A percentile compares a stretch with the other conserved stretches of the same genome.
phyloP scores from a whole-genome alignment of 2,888 invertebrate genomes.

The Athalia cordata region DNA sequence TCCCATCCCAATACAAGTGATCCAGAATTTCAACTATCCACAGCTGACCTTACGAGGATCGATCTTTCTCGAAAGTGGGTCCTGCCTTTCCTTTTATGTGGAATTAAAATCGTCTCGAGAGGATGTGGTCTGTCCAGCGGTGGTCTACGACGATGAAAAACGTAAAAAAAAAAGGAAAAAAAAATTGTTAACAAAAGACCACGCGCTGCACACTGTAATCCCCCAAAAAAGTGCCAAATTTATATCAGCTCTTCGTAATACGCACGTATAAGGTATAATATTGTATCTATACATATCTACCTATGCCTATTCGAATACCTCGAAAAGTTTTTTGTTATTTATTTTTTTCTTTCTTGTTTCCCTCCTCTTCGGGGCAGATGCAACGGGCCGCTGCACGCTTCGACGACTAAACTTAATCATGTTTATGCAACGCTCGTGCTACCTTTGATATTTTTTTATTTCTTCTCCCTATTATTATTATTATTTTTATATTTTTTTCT shows the following conservation, averaged over 20 bases:
- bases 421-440: conserved; percentile 66
- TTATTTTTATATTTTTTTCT: conserved; percentile 1
- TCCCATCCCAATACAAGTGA: not conserved
- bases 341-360: conserved; percentile 46
- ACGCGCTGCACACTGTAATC: conserved; percentile 8
- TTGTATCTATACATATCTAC: not conserved
- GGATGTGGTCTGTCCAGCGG: conserved; percentile 22
- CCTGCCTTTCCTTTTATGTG: not conserved
- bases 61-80: conserved; percentile 1
- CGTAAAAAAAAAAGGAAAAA: not conserved
- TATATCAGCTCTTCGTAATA: conserved; percentile 15
- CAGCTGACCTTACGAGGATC: conserved; percentile 10
- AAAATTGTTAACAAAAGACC: conserved; percentile 10
- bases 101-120: conserved; percentile 26
- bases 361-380: conserved; percentile 61
- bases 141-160: not conserved
- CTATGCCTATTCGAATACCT: not conserved
- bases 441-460: conserved; percentile 42
- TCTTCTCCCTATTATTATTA: not conserved
- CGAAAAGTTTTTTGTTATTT: not conserved
- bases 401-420: conserved; percentile 66
- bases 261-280: not conserved
- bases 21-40: conserved; percentile 6
- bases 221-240: conserved; percentile 36
- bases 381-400: conserved; percentile 57